phyloP scores from a whole-genome alignment of 2,113 vertebrate species.

The Spea multiplicata region DNA sequence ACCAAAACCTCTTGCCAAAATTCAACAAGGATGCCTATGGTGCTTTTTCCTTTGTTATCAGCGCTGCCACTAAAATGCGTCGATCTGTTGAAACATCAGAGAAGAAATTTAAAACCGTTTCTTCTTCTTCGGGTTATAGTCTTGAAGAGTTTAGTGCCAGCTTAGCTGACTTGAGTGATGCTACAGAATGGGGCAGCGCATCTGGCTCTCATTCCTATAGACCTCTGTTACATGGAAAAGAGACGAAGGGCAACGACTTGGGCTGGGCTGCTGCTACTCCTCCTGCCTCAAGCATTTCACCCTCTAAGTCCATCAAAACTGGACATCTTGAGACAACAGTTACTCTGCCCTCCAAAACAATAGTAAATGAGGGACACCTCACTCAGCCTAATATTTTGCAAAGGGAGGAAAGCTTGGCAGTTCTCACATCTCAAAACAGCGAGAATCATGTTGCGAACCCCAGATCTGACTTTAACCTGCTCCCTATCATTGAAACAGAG shows the following conservation, averaged over 20 bases:
- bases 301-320: neutral
- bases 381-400: neutral
- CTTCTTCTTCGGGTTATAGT: neutral
- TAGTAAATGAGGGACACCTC: slow-evolving; percentile 40
- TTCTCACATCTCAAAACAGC: slow-evolving; percentile 46
- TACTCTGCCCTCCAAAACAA: neutral
- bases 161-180: neutral
- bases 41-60: slow-evolving; percentile 21
- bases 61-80: slow-evolving; percentile 17
- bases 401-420: slow-evolving; percentile 22
- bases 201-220: neutral
- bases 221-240: neutral
- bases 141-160: neutral
- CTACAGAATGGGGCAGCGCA: neutral
- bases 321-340: slow-evolving; percentile 21
- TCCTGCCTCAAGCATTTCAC: neutral
- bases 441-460: slow-evolving; percentile 47
- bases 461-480: slow-evolving; percentile 59
- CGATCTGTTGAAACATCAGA: slow-evolving; percentile 2
- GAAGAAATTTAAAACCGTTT: neutral
- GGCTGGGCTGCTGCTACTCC: slow-evolving; percentile 22
- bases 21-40: slow-evolving; percentile 5
- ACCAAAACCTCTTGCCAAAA: neutral
- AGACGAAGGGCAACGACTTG: neutral
- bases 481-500: slow-evolving; percentile 69